These are phyloP conservation scores for Drosophila mimica DNA, from an alignment of 2,888 invertebrate species.

Conservation along the genomic window DNA sequence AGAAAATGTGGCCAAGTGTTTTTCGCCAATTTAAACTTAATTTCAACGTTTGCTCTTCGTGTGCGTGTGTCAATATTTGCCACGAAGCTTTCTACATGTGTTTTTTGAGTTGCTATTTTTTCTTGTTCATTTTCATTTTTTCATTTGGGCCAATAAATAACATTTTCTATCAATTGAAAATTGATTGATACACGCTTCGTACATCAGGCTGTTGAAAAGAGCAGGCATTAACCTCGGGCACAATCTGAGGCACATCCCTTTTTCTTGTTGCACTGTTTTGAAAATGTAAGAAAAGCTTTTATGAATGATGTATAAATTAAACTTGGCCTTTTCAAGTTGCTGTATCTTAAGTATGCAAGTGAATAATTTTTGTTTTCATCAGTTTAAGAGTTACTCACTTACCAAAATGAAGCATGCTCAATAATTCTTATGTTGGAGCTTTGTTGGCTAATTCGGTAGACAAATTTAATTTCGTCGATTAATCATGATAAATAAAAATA, in stretches of 20 bases:
- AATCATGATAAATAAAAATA: not conserved
- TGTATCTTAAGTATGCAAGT: not conserved
- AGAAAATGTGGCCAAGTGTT: constrained; percentile 43
- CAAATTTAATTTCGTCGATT: not conserved
- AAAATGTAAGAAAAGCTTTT: not conserved
- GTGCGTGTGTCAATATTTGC: constrained; percentile 66
- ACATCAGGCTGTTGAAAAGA: constrained; percentile 12
- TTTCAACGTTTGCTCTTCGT: constrained; percentile 44
- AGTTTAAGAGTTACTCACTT: not conserved
- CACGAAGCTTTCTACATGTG: constrained; percentile 10
- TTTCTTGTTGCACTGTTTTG: not conserved
- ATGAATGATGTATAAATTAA: not conserved
- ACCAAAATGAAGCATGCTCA: not conserved
- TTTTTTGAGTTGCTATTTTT: constrained; percentile 22
- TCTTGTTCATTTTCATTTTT: constrained; percentile 14
- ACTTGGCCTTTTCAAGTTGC: not conserved
- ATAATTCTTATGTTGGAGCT: not conserved
- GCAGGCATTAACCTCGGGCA: not conserved
- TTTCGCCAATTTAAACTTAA: constrained; percentile 51
- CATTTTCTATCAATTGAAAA: constrained; percentile 77
- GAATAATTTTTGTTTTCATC: not conserved
- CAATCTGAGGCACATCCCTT: constrained; percentile 9
- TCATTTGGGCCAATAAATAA: constrained; percentile 68
- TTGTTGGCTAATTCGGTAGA: not conserved
- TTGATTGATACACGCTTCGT: constrained; percentile 73